Evolutionary conservation across 2,797 vertebrate species (phyloP), one percentile per base, ranked within the genome.

Genomic region (Neosilurus hyrtlii): DNA sequence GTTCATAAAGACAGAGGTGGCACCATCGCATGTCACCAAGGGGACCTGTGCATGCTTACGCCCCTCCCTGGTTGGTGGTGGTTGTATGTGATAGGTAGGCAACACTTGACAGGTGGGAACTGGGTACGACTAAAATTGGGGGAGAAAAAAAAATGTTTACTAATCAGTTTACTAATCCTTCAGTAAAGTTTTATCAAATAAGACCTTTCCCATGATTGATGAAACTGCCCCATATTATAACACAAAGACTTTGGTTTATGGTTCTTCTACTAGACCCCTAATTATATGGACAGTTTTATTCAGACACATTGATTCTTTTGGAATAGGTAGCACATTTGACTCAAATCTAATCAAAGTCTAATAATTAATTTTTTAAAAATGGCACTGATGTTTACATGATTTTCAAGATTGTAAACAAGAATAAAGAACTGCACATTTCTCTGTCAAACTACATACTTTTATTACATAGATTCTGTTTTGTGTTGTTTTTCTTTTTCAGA

Each of bases 401-500:
- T 56, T 57, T 57, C 52, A 35, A 30, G 9, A 57, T 20, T 15
- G 10, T 30, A 16, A 14, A 49, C 37, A 4, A 18, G 6, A 22
- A 9, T 71, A 51, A 73, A 73, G 9, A 73, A 22, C 15, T 30
- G 24, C 9, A 57, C 56, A 77, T 43, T 75, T 59, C 18, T 74
- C 22, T 62, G 8, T 49, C 54, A 52, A 16, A 24, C 51, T 0
- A 54, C 18, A 2, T 52, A 30, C 22, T 26, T 62, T 49, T 63
- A 57, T 20, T 11, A 15, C 24, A 66, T 12, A n/a, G 4, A 20
- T 67, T 35, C 1, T n/a, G 4, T 9, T 2, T 52, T 70, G 37
- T 54, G 9, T 78, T 81, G 37, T n/a, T 26, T 54, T 76, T 84
- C 62, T 85, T 88, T 80, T 2, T 90, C 90, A 97, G 96, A 95